Evolutionary conservation across 2,888 invertebrate genomes (phyloP).

Genomic region (Euproctis similis): DNA sequence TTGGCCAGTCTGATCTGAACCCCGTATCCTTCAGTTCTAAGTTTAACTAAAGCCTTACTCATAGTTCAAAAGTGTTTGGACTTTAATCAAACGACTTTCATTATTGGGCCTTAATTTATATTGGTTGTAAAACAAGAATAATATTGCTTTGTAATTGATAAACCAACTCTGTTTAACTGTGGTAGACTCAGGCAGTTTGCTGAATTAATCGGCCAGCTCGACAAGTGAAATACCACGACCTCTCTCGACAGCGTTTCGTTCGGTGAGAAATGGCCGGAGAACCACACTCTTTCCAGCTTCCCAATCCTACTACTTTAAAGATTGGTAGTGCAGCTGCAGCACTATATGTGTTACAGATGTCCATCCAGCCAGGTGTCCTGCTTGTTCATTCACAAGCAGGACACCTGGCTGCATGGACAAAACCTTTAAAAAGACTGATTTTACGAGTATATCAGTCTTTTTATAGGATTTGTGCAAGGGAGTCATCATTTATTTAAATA

Average conservation of each 20-base stretch:
- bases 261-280: slow-evolving; percentile 3
- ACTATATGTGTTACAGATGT: slow-evolving; percentile 1
- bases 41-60: slow-evolving; percentile 1
- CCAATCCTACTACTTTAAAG: background rate
- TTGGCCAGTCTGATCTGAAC: slow-evolving; percentile 10
- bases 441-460: too few species aligned
- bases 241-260: slow-evolving; percentile 16
- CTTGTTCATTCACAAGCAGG: too few species aligned
- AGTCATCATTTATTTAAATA: too few species aligned
- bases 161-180: slow-evolving; percentile 21
- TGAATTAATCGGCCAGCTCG: too few species aligned
- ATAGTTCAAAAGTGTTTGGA: slow-evolving; percentile 16
- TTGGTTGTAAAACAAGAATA: slow-evolving; percentile 31
- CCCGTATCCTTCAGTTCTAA: slow-evolving; percentile 7
- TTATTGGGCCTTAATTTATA: slow-evolving; percentile 29
- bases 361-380: background rate
- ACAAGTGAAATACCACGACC: too few species aligned
- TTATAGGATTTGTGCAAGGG: too few species aligned
- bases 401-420: too few species aligned
- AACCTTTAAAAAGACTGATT: too few species aligned
- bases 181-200: too few species aligned
- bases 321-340: slow-evolving; percentile 8
- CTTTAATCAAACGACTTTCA: slow-evolving; percentile 21
- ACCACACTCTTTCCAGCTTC: slow-evolving; percentile 2
- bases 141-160: slow-evolving; percentile 30